Evolutionary conservation across 2,888 invertebrate species (phyloP).

Genomic region (Scotopteryx bipunctaria): DNA sequence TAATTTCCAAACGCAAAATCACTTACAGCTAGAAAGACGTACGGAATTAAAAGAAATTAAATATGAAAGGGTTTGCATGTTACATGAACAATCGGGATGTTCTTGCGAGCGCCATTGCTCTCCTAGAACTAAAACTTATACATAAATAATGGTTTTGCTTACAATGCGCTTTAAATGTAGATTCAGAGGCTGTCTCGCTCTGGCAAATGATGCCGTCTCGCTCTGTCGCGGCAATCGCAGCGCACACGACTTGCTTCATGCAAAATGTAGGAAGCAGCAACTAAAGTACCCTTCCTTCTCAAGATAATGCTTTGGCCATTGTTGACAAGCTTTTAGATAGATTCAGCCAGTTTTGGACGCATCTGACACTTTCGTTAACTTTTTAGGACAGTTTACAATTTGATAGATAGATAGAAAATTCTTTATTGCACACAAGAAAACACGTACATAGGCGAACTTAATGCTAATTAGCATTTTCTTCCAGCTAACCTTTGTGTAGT

Average conservation of each 20-base stretch:
- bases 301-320: conserved; percentile 65
- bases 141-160: conserved; percentile 83
- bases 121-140: conserved; percentile 81
- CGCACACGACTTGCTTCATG: conserved; percentile 64
- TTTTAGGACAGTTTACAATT: no score
- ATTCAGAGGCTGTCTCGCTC: conserved; percentile 67
- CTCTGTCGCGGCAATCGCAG: conserved; percentile 46
- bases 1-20: conserved; percentile 12
- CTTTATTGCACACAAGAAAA: no score
- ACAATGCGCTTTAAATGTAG: conserved; percentile 84
- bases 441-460: no score
- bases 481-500: no score
- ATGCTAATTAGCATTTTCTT: no score
- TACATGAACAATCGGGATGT: conserved; percentile 73
- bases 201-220: conserved; percentile 41
- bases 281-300: conserved; percentile 64
- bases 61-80: conserved; percentile 79
- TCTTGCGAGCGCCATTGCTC: conserved; percentile 66
- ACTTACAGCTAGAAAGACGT: conserved; percentile 58
- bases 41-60: conserved; percentile 80
- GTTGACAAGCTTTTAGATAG: no score
- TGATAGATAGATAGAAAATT: no score
- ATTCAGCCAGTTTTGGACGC: background rate
- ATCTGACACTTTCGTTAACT: conserved; percentile 1
- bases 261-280: conserved; percentile 74